phyloP scores from a whole-genome alignment of 2,113 vertebrate genomes.

The Aythya baeri region DNA sequence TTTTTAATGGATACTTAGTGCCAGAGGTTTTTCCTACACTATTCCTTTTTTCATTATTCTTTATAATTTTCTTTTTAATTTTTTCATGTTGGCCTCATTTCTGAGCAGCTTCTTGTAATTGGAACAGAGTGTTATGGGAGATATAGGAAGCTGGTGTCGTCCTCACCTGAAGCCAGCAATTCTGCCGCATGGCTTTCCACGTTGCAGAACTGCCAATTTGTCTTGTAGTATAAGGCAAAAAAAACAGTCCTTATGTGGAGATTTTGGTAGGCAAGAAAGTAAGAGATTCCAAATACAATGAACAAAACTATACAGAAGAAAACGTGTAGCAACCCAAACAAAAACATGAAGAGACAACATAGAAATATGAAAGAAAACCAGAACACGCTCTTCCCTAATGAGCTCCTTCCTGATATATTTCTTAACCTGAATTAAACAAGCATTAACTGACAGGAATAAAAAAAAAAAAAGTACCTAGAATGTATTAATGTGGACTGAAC shows the following conservation, averaged over 20 bases:
- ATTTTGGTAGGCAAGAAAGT: conserved; percentile 9
- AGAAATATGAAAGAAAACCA: conserved; percentile 1
- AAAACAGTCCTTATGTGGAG: not conserved
- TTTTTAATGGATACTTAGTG: not conserved
- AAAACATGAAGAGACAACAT: not conserved
- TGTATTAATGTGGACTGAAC: not conserved
- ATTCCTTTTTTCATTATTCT: not conserved
- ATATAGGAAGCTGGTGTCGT: conserved; percentile 3
- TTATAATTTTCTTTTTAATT: not conserved
- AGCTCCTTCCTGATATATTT: not conserved
- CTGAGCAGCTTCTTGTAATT: not conserved
- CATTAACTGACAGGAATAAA: not conserved
- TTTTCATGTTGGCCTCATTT: conserved; percentile 8
- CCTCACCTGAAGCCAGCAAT: not conserved
- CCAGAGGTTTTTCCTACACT: not conserved
- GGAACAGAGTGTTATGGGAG: not conserved
- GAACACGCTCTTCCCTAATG: not conserved
- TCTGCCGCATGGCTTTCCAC: not conserved
- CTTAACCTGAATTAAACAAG: not conserved
- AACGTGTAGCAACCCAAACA: conserved; percentile 1
- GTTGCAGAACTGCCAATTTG: conserved; percentile 2
- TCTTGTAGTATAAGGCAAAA: not conserved
- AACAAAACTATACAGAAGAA: conserved; percentile 42
- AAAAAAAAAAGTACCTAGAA: not conserved
- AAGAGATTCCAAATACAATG: conserved; percentile 43